Base-by-base conservation (phyloP, 2,797 vertebrate genomes). In the Tachyglossus aculeatus region DNA sequence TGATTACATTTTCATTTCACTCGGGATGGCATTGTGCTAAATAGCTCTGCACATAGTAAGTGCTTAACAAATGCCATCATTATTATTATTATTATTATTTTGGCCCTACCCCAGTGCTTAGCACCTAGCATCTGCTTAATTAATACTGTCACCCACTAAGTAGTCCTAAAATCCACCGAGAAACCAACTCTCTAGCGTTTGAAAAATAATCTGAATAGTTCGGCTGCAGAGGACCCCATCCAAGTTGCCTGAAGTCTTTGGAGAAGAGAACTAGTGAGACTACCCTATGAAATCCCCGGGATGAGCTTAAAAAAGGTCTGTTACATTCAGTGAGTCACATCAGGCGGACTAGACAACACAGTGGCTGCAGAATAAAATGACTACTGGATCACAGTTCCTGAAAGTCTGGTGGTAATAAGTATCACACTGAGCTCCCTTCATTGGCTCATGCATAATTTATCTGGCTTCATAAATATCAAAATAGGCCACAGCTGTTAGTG, bases 391-490 rank as follows among this genome's bases (percentile, higher is more conserved):
- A 45, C 48, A 63, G 72, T 31, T 69, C 37, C 67, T 1, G 0
- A 66, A 74, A 60, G 75, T 76, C 81, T 13, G 38, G 67, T 62
- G 80, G 82, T 75, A 85, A 85, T 78, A 84, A 77, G 81, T 44
- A 69, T 82, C 87, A 72, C 0, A 25, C 71, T 57, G 75, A 74
- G 86, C 81, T 84, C 61, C 31, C 29, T 69, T 68, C 75, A 39
- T 78, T 62, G 54, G 41, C 76, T 81, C 78, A 66, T 86, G 88
- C 78, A 84, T 85, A 79, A 85, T 83, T 86, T 84, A 81, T 80
- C 67, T 0, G 62, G 72, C 73, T 78, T 86, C 87, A 80, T 78
- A 83, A 89, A 86, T 80, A 80, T 80, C 82, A 81, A 78, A 81
- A 84, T 76, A 77, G 32, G 63, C 55, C 78, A 59, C 81, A 82